A percentile compares a stretch with the other conserved stretches of the same genome.
Conservation (phyloP, 2,888 invertebrate species). For the Drosophila mimica region DNA sequence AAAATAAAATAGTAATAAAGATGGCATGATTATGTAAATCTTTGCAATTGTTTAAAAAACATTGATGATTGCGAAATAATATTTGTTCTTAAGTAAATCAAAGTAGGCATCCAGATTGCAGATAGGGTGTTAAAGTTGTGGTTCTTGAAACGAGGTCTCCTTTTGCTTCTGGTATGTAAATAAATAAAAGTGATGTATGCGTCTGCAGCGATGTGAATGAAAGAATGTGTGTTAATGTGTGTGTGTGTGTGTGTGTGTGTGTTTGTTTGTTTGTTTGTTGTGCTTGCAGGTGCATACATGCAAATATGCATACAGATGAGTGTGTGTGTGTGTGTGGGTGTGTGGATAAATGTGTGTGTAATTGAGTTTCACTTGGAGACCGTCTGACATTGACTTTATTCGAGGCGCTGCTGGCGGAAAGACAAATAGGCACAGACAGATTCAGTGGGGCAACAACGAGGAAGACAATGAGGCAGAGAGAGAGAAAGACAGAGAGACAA, state of each 20-base stretch:
- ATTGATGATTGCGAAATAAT: neutral
- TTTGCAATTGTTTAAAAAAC: neutral
- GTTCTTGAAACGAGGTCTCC: neutral
- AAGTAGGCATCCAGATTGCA: neutral
- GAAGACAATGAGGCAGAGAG: constrained; percentile 16
- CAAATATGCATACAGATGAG: constrained; percentile 24
- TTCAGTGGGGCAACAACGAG: constrained; percentile 20
- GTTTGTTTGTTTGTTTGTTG: constrained; percentile 24
- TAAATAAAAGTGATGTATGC: constrained; percentile 71
- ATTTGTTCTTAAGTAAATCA: neutral
- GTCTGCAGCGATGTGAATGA: constrained; percentile 35
- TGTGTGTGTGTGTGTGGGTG: constrained; percentile 30
- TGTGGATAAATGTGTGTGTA: constrained; percentile 48
- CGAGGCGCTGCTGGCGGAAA: constrained; percentile 51
- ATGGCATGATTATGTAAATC: neutral
- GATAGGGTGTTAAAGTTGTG: constrained; percentile 20
- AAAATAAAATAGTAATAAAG: too few species aligned
- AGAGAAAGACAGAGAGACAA: neutral
- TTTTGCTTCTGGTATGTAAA: constrained; percentile 49
- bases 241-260: constrained; percentile 15
- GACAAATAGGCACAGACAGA: constrained; percentile 57
- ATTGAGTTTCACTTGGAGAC: constrained; percentile 70
- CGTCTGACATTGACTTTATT: constrained; percentile 75
- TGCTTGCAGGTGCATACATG: constrained; percentile 31
- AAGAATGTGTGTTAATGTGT: constrained; percentile 17